Conservation (phyloP, 64 coral and sea anemone genomes). For the Stichodactyla mertensii region DNA sequence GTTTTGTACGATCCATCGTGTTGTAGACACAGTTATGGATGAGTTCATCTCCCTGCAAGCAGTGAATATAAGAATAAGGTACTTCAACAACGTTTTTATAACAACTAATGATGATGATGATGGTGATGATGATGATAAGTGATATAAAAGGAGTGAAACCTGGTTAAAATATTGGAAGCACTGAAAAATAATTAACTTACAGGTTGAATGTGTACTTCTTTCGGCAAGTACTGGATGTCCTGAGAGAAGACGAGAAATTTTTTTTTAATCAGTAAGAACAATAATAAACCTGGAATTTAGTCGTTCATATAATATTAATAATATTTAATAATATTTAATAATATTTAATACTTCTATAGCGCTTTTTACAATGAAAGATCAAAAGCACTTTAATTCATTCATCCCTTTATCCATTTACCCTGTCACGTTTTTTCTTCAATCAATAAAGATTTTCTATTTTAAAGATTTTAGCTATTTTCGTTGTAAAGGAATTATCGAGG, state of each 20-base stretch:
- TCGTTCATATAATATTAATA: no score
- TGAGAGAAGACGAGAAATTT: neutral
- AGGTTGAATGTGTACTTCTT: constrained; percentile 44
- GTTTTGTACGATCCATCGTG: constrained; percentile 36
- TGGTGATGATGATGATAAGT: no score
- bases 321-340: no score
- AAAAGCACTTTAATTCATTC: neutral
- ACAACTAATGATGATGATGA: neutral
- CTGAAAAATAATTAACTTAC: neutral
- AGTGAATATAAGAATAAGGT: neutral
- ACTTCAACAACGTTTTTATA: neutral
- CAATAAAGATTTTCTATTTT: constrained; percentile 33
- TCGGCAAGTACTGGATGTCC: constrained; percentile 42
- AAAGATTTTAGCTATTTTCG: neutral
- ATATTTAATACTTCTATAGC: no score
- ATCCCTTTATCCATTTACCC: neutral
- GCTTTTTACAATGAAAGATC: no score
- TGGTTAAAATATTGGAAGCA: no score
- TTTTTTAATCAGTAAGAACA: no score
- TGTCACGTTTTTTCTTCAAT: constrained; percentile 22
- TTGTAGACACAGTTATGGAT: constrained; percentile 40
- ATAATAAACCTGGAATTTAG: neutral
- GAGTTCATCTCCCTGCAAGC: constrained; percentile 29
- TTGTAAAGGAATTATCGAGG: no score
- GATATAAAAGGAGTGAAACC: no score